phyloP scores from a whole-genome alignment of 2,113 vertebrate genomes.

The Periophthalmodon schlosseri region DNA sequence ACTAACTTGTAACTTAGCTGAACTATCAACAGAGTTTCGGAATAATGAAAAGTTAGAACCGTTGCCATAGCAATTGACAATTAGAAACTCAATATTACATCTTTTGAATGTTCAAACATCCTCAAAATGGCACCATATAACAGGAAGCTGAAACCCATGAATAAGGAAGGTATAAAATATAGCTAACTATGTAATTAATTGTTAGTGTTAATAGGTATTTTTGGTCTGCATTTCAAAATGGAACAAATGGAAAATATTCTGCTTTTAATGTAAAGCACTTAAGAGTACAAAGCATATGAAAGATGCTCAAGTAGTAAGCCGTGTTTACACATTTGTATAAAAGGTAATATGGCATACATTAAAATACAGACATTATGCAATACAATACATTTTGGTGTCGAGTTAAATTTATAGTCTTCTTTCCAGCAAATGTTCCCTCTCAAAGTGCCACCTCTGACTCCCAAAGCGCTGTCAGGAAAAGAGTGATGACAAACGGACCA shows the following conservation, averaged over 20 bases:
- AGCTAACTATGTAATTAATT: background rate
- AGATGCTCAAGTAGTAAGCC: conserved; percentile 55
- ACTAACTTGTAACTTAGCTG: background rate
- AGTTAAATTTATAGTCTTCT: conserved; percentile 22
- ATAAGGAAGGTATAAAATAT: background rate
- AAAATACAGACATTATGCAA: conserved; percentile 73
- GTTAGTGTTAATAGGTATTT: background rate
- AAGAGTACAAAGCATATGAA: conserved; percentile 2
- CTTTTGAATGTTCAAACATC: too few species aligned
- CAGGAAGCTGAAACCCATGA: too few species aligned
- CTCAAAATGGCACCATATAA: too few species aligned
- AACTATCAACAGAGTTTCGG: background rate
- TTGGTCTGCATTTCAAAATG: background rate
- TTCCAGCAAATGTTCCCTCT: conserved; percentile 35
- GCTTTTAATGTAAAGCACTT: conserved; percentile 42
- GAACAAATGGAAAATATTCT: background rate
- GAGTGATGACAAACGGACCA: background rate
- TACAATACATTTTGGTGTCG: conserved; percentile 18
- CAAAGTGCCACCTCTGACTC: conserved; percentile 14
- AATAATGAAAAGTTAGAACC: too few species aligned
- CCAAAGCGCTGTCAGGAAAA: conserved; percentile 7
- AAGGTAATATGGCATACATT: conserved; percentile 81
- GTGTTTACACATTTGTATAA: conserved; percentile 91
- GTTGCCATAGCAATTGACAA: too few species aligned
- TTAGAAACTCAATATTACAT: too few species aligned